A percentile compares a stretch with the other conserved stretches of the same genome.
Conservation (phyloP, 2,113 vertebrate species). For the Sinocyclocheilus anshuiensis region DNA sequence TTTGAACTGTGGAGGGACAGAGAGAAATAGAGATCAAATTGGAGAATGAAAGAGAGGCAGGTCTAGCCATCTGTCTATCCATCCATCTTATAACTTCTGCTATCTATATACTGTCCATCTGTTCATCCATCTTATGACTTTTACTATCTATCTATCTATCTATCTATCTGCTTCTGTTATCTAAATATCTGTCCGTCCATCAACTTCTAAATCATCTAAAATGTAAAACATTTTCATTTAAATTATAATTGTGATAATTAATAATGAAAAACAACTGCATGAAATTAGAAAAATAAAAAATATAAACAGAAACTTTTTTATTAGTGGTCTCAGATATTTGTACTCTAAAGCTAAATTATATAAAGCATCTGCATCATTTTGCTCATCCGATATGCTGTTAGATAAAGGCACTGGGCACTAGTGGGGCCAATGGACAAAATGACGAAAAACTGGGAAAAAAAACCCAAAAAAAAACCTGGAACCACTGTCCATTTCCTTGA, state of each 20-base stretch:
- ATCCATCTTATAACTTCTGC: neutral
- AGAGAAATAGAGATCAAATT: constrained; percentile 4
- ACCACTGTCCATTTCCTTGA: constrained; percentile 41
- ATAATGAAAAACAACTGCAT: neutral
- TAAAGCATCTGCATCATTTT: neutral
- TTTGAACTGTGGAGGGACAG: constrained; percentile 67
- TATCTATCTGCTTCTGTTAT: neutral
- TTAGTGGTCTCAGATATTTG: neutral
- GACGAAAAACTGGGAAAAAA: neutral
- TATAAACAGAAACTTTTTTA: neutral
- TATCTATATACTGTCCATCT: neutral
- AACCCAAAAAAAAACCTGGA: accelerated
- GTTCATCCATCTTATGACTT: neutral
- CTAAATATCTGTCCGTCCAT: no score
- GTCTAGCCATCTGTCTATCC: neutral
- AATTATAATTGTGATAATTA: neutral
- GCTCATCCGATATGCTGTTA: neutral
- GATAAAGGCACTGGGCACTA: neutral
- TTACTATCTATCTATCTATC: neutral
- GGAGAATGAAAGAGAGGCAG: neutral
- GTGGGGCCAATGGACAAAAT: neutral
- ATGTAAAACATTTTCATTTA: no score
- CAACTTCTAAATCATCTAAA: no score
- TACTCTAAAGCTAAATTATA: neutral
- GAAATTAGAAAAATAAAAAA: neutral